Percentiles rank a stretch among this genome's conserved stretches.
phyloP scores from a whole-genome alignment of 2,888 invertebrate species.

The Coleophora deauratella region DNA sequence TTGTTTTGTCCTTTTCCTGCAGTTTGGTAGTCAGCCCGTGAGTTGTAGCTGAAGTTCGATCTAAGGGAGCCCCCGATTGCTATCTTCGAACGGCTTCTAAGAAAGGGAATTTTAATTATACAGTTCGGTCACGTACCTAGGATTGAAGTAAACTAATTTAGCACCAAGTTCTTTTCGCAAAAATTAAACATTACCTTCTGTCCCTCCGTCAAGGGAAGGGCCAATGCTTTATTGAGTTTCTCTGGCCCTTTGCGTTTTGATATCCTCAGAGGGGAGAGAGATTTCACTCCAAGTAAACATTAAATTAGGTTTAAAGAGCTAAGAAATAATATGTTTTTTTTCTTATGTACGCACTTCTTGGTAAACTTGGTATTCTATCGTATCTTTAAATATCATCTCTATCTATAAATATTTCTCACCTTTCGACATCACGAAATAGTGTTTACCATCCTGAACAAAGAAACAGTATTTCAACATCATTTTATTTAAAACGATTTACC shows the following conservation, averaged over 20 bases:
- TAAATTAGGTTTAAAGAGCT: too few species aligned
- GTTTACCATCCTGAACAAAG: constrained; percentile 4
- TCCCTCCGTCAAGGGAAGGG: constrained; percentile 11
- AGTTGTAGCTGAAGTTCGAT: constrained; percentile 66
- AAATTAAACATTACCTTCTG: constrained; percentile 33
- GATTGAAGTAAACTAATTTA: constrained; percentile 66
- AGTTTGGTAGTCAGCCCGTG: constrained; percentile 65
- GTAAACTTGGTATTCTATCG: too few species aligned
- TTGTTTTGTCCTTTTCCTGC: constrained; percentile 73
- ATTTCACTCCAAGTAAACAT: too few species aligned
- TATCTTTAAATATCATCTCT: too few species aligned
- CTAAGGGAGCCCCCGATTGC: constrained; percentile 61
- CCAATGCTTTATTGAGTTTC: constrained; percentile 7
- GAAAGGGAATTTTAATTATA: constrained; percentile 58
- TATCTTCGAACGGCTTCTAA: constrained; percentile 45
- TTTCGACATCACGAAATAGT: too few species aligned
- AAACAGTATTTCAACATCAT: constrained; percentile 12
- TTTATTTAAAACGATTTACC: constrained; percentile 35
- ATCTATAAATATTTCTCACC: too few species aligned
- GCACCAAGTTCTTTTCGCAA: constrained; percentile 44
- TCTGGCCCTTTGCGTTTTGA: neutral
- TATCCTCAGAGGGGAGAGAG: neutral
- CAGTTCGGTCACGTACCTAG: constrained; percentile 55
- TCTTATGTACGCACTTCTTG: too few species aligned
- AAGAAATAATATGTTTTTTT: too few species aligned